A percentile compares a stretch with the other conserved stretches of the same genome.
phyloP scores from a whole-genome alignment of 1,140 invertebrate genomes.

The Philaenus spumarius region DNA sequence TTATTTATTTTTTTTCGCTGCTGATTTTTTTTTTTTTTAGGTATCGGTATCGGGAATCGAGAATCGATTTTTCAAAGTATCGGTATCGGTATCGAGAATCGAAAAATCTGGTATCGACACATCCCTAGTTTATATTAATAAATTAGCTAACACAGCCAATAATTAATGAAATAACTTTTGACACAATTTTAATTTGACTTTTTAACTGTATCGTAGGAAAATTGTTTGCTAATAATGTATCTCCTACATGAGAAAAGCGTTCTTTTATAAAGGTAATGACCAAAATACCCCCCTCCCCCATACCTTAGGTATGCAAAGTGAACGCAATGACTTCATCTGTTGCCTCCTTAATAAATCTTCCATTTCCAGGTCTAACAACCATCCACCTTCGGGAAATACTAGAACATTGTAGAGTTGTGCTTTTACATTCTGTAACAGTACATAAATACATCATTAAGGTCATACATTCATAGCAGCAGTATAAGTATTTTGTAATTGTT shows the following conservation, averaged over 20 bases:
- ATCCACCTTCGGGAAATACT: constrained; percentile 81
- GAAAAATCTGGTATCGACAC: too few species aligned
- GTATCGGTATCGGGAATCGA: too few species aligned
- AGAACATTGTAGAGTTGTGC: constrained; percentile 81
- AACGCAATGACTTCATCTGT: constrained; percentile 68
- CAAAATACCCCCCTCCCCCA: too few species aligned
- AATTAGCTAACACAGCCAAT: neutral
- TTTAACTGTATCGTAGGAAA: neutral
- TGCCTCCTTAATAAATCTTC: constrained; percentile 40
- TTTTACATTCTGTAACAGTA: constrained; percentile 60
- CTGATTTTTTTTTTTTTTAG: too few species aligned
- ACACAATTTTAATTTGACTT: neutral
- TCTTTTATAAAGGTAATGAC: neutral
- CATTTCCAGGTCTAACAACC: constrained; percentile 66
- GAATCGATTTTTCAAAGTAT: too few species aligned
- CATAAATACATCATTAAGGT: too few species aligned
- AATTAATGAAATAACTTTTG: neutral
- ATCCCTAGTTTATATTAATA: too few species aligned
- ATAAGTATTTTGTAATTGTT: too few species aligned
- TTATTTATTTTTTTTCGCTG: too few species aligned
- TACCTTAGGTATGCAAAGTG: constrained; percentile 73
- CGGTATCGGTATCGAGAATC: too few species aligned
- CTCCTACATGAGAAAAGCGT: neutral
- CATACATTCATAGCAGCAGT: too few species aligned
- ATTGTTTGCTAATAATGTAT: neutral